A percentile compares a stretch with the other conserved stretches of the same genome.
Evolutionary conservation across 37 sponge, comb jelly and placozoan species (phyloP).

Genomic region (Ianthella basta): DNA sequence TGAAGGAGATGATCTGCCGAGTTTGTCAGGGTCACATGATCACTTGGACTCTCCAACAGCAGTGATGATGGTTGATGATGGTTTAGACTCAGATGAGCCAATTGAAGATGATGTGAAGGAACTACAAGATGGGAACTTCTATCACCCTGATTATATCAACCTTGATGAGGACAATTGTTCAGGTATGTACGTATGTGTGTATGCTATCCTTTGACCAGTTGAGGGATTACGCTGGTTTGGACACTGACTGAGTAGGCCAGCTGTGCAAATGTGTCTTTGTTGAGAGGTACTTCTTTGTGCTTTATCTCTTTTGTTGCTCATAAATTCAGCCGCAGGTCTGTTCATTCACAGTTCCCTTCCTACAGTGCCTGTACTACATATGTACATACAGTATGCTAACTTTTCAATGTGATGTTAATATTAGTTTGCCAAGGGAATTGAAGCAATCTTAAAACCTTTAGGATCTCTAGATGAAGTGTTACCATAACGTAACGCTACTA

Average conservation of each 20-base stretch:
- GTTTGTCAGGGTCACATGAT: not conserved
- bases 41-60: not conserved
- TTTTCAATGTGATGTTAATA: no score
- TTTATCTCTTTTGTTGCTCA: no score
- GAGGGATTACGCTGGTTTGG: not conserved
- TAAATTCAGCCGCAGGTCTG: no score
- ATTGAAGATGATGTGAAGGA: conserved; percentile 24
- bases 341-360: no score
- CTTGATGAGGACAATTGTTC: conserved; percentile 19
- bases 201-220: not conserved
- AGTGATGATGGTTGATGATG: conserved; percentile 7
- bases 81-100: conserved; percentile 4
- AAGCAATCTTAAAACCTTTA: no score
- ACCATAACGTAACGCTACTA: no score
- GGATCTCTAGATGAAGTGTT: no score
- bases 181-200: conserved; percentile 6
- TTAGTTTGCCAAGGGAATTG: no score
- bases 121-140: conserved; percentile 17
- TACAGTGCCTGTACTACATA: no score
- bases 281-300: no score
- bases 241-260: not conserved
- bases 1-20: conserved; percentile 3
- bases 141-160: conserved; percentile 30
- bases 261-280: not conserved
- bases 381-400: no score